Evolutionary conservation across 1,140 invertebrate genomes (phyloP).

Genomic region (Heliconius eleuchia): DNA sequence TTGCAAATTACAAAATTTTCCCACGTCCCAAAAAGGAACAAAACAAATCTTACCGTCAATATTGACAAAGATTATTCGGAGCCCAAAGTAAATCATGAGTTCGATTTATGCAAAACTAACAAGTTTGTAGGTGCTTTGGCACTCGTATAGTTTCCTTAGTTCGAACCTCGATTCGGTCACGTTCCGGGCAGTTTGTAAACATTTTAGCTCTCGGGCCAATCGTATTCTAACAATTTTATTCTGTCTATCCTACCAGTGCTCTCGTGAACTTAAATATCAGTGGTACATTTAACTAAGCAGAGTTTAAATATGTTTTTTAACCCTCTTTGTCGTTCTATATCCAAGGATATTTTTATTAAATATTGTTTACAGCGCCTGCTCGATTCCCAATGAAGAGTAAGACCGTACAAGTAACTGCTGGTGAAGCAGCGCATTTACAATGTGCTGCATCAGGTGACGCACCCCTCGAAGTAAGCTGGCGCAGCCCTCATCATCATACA

Average conservation of each 20-base stretch:
- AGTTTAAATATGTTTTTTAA: not conserved
- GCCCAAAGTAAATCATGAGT: slow-evolving; percentile 41
- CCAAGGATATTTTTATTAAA: not conserved
- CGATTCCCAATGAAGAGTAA: slow-evolving; percentile 91
- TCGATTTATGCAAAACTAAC: slow-evolving; percentile 50
- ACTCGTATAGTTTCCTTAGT: slow-evolving; percentile 42
- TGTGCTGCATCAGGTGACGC: slow-evolving; percentile 95
- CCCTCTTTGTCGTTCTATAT: not conserved
- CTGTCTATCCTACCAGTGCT: slow-evolving; percentile 6
- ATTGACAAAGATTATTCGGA: slow-evolving; percentile 38
- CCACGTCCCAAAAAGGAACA: slow-evolving; percentile 25
- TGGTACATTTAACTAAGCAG: not conserved
- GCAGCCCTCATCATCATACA: slow-evolving; percentile 83
- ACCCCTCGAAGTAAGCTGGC: slow-evolving; percentile 93
- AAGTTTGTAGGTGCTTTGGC: slow-evolving; percentile 41
- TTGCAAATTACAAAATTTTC: not conserved
- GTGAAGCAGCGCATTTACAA: slow-evolving; percentile 89
- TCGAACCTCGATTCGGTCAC: slow-evolving; percentile 49
- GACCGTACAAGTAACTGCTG: slow-evolving; percentile 88
- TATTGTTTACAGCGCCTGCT: slow-evolving; percentile 85
- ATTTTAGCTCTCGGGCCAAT: slow-evolving; percentile 37
- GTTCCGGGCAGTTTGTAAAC: slow-evolving; percentile 61
- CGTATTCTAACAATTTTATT: slow-evolving; percentile 35
- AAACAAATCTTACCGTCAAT: slow-evolving; percentile 40
- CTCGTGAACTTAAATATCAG: not conserved